Evolutionary conservation across 1,140 invertebrate species (phyloP), one percentile per base, ranked within the genome.

Genomic region (Pogonus chalceus): DNA sequence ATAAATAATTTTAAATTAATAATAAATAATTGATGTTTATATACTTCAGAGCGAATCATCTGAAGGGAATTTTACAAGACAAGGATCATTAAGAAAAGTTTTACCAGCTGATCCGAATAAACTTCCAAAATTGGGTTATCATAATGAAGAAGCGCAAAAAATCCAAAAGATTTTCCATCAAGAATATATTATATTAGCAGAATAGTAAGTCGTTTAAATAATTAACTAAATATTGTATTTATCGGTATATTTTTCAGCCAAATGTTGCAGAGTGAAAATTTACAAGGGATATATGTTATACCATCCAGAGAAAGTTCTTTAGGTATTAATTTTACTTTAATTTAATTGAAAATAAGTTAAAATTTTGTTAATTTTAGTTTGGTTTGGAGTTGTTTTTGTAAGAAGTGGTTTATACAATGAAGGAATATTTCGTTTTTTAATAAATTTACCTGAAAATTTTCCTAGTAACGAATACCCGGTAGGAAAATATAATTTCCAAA

Each of bases 331-430:
- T 58, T 56, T 26, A 52, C 10, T 51, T 53, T 52, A 48, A 52
- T 51, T 49, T 51, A 50, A 52, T 51, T 48, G 20, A 50, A 16
- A 20, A 26, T 2, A 24, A 51, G 2, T 26, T 10, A 23, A 49
- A 26, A 26, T 54, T 52, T 54, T 52, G 46, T 58, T 56, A 57
- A 54, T 80, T 79, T 56, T 67, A 94, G 90, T 88, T 59, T 96
- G 92, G 92, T 92, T 88, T 78, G 93, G 92, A 56, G 86, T 96
- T 14, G 79, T 95, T 63, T 96, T 96, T 76, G 80, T 95, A 53
- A 79, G 90, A 61, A 81, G 86, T 69, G 92, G 92, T 20, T 73
- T 83, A 51, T 97, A 95, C 72, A 81, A 86, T 75, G 88, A 88
- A 55, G 91, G 87, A 55, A 78, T 95, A 16, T 94, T 96, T 66